Evolutionary conservation across 1,140 invertebrate genomes (phyloP).

Genomic region (Aphelinus certus): DNA sequence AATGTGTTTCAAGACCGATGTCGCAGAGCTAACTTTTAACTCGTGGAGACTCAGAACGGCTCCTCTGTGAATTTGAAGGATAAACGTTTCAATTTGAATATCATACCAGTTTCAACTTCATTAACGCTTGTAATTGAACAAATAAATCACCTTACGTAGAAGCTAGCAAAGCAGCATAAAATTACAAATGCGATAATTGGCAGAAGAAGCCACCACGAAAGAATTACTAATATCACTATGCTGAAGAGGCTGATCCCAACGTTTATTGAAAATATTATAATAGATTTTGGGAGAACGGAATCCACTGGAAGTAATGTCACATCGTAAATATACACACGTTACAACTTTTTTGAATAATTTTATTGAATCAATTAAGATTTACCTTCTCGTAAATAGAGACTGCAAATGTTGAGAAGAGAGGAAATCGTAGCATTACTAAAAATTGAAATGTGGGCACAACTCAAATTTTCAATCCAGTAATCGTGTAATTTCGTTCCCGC

Average conservation of each 20-base stretch:
- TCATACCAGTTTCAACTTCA: too few relatives aligned
- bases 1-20: constrained; percentile 44
- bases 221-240: constrained; percentile 6
- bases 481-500: constrained; percentile 42
- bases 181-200: constrained; percentile 7
- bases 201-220: constrained; percentile 21
- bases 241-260: constrained; percentile 45
- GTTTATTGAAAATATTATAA: constrained; percentile 44
- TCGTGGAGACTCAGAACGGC: constrained; percentile 42
- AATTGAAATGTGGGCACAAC: constrained; percentile 38
- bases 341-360: background rate
- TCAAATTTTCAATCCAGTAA: constrained; percentile 42
- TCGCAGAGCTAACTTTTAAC: constrained; percentile 40
- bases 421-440: constrained; percentile 40
- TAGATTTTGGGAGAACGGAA: constrained; percentile 43
- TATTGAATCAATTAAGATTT: constrained; percentile 1
- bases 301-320: constrained; percentile 35
- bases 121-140: background rate
- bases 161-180: background rate
- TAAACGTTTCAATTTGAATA: too few relatives aligned
- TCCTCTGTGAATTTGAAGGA: constrained; percentile 24
- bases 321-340: background rate
- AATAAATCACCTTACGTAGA: constrained; percentile 25
- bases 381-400: constrained; percentile 46
- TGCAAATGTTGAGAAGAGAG: constrained; percentile 44